Evolutionary conservation across 2,888 invertebrate genomes (phyloP), one percentile per base, ranked within the genome.

Genomic region (Creontiades dilutus): DNA sequence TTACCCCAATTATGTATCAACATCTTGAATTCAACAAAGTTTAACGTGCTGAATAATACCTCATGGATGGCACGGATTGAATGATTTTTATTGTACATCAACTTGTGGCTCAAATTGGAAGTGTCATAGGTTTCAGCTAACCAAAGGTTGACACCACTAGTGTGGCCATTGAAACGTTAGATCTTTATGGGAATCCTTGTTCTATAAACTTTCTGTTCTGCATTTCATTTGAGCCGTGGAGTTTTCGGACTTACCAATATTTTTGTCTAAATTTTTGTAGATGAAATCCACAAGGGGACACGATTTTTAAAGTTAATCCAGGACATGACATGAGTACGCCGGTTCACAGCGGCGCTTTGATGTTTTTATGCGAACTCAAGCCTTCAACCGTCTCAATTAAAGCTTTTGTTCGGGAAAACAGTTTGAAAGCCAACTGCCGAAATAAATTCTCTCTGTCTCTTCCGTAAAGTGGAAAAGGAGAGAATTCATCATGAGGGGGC

Each of bases 401-500:
- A 80, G 78, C 78, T 80, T 80, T 47, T 80, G 78, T 80, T 80
- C 16, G 46, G 37, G 46, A 37, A 37, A 80, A 46, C 78, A 80
- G 78, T 80, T 80, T 80, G 47, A 80, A 80, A 80, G 78, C 46
- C 78, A 37, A 47, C 78, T 19, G 19, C 46, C 37, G 78, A 80
- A 80, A 80, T 80, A 37, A 80, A 80, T 80, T 47, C 78, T 47
- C 68, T 27, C 68, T 0, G 68, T 68, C 23, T 19, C 27, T 61
- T 9, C 19, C 23, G 9, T 68, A 37, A 37, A 37, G 37, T 37
- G 37, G 37, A 23, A 23, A 68, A 68, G 19, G 19, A 68, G 27
- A 23, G 27, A 68, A 68, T 23, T 23, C 12, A 27, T 23, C 68
- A 0, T 13, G 68, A 23, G 23, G 9, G 0, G 68, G 27, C 11